phyloP scores from a whole-genome alignment of 2,888 invertebrate genomes.

The Nemotelus nigrinus region DNA sequence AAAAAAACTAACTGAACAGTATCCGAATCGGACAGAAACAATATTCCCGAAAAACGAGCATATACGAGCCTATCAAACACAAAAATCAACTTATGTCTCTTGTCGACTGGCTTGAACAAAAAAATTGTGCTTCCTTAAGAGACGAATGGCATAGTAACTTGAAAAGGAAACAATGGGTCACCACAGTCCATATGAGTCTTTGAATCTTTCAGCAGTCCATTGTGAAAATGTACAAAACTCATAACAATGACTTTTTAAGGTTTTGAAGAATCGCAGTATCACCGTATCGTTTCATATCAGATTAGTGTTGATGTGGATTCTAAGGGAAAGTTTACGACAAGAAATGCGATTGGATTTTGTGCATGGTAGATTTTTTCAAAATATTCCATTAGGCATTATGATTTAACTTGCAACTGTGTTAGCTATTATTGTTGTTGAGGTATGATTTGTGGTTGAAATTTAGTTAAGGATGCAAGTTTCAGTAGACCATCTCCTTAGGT shows the following conservation, averaged over 20 bases:
- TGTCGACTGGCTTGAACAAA: slow-evolving; percentile 14
- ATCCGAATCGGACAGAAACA: background rate
- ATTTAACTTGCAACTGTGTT: too few relatives aligned
- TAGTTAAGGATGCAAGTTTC: too few relatives aligned
- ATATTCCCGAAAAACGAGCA: background rate
- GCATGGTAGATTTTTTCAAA: too few relatives aligned
- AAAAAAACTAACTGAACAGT: background rate
- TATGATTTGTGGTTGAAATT: too few relatives aligned
- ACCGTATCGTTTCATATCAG: slow-evolving; percentile 1
- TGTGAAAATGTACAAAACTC: slow-evolving; percentile 32
- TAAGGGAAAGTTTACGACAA: slow-evolving; percentile 1
- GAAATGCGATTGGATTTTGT: too few relatives aligned
- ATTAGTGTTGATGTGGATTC: background rate
- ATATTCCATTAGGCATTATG: too few relatives aligned
- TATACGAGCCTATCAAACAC: slow-evolving; percentile 16
- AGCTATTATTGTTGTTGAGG: too few relatives aligned
- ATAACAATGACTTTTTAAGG: slow-evolving; percentile 36
- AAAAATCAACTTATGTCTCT: slow-evolving; percentile 10
- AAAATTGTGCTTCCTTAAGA: background rate
- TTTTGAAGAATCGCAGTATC: slow-evolving; percentile 14
- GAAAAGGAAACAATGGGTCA: slow-evolving; percentile 28
- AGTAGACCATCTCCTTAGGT: too few relatives aligned
- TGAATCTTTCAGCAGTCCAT: slow-evolving; percentile 32
- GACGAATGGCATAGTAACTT: slow-evolving; percentile 7
- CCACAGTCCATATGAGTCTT: slow-evolving; percentile 36